Conservation (phyloP, 2,113 vertebrate species). For the Ptilorrhoa leucosticta region DNA sequence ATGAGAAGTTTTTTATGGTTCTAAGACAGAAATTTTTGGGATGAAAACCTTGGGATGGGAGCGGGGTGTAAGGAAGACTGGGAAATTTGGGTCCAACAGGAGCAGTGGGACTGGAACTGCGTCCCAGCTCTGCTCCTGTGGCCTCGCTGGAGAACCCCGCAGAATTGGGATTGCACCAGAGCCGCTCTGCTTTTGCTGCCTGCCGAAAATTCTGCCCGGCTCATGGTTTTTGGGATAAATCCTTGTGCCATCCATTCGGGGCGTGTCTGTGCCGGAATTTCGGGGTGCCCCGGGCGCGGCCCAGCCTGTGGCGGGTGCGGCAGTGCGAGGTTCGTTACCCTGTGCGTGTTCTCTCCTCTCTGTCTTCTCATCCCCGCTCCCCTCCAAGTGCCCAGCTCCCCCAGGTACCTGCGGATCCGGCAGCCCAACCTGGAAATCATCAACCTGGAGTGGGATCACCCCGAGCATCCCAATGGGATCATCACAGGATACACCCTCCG, state of each 20-base stretch:
- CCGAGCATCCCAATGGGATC: slow-evolving; percentile 90
- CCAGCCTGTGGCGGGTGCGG: not conserved
- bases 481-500: slow-evolving; percentile 87
- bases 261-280: not conserved
- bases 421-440: slow-evolving; percentile 81
- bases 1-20: no score
- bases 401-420: slow-evolving; percentile 84
- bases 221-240: not conserved
- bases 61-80: fast-evolving
- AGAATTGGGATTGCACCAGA: not conserved
- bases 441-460: slow-evolving; percentile 89
- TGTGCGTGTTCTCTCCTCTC: slow-evolving; percentile 24
- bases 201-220: not conserved
- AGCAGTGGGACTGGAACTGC: not conserved
- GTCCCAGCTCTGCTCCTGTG: not conserved
- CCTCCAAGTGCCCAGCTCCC: slow-evolving; percentile 86
- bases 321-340: not conserved
- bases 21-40: not conserved
- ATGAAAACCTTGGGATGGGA: not conserved
- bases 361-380: not conserved
- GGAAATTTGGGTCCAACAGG: not conserved
- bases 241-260: fast-evolving
- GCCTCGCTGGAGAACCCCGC: fast-evolving
- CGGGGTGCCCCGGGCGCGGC: fast-evolving
- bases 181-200: not conserved